Percentiles rank a stretch among this genome's conserved stretches.
phyloP scores from a whole-genome alignment of 1,140 invertebrate genomes.

The roundworm (Caenorhabditis elegans) region DNA sequence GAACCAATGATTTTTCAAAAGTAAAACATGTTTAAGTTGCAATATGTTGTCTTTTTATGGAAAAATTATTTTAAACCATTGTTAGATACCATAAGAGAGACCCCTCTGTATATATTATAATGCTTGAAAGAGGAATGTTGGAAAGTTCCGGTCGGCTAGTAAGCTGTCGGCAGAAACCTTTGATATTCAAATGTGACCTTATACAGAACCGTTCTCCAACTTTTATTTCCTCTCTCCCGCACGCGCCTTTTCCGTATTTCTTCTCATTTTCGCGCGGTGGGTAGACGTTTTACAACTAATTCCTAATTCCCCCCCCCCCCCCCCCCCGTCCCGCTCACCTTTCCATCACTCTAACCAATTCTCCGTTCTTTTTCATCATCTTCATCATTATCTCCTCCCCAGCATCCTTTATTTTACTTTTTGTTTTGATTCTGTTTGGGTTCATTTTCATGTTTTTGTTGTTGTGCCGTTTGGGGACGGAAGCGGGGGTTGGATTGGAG shows the following conservation, averaged over 20 bases:
- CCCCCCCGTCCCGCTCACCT: not conserved
- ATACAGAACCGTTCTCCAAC: not conserved
- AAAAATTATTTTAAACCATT: no score
- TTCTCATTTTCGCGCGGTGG: not conserved
- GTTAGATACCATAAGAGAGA: no score
- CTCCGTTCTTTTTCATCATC: not conserved
- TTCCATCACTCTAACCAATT: not conserved
- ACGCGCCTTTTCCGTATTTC: not conserved
- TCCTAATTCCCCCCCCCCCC: not conserved
- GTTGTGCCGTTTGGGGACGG: no score
- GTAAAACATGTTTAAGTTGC: no score
- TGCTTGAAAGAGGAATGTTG: no score
- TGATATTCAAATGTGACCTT: slow-evolving; percentile 25
- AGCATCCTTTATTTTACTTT: not conserved
- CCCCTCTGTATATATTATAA: no score
- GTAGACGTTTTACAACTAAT: slow-evolving; percentile 11
- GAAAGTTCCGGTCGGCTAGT: no score
- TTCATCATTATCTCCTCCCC: not conserved
- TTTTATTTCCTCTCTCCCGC: not conserved
- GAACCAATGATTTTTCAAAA: no score
- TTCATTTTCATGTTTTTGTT: not conserved
- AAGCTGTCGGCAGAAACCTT: not conserved
- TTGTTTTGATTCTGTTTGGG: not conserved
- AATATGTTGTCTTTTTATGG: no score
- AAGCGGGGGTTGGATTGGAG: no score